Conservation (phyloP, 2,888 invertebrate species). For the Brenthis ino region DNA sequence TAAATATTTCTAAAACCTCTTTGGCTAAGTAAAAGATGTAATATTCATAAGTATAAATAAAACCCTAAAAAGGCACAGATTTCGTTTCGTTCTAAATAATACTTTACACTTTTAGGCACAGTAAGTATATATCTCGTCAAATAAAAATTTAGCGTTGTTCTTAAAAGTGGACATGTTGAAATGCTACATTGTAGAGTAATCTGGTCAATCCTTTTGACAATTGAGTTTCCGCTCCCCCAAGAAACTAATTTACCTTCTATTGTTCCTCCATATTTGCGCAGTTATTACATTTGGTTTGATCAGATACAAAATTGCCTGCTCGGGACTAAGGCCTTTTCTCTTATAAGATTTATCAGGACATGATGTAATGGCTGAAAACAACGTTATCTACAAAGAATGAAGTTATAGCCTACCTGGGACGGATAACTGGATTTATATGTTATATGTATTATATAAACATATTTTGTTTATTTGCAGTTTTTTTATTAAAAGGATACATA, state of each 20-base stretch:
- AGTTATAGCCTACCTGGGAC: slow-evolving; percentile 38
- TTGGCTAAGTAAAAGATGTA: too few species aligned
- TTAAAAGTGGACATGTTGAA: slow-evolving; percentile 8
- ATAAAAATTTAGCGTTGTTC: too few species aligned
- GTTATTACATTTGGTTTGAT: slow-evolving; percentile 75
- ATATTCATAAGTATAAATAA: too few species aligned
- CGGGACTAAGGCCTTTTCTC: slow-evolving; percentile 57
- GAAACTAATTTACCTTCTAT: slow-evolving; percentile 75
- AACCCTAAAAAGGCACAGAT: too few species aligned
- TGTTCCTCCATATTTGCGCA: slow-evolving; percentile 74
- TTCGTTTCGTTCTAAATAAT: too few species aligned
- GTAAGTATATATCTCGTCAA: too few species aligned
- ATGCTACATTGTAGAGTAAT: slow-evolving; percentile 20
- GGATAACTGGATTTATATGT: slow-evolving; percentile 2
- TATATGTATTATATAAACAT: not conserved
- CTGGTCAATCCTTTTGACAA: slow-evolving; percentile 49
- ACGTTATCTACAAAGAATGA: slow-evolving; percentile 48
- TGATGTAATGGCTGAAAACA: slow-evolving; percentile 40
- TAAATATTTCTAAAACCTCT: too few species aligned
- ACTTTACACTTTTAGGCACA: too few species aligned
- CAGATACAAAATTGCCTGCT: slow-evolving; percentile 66
- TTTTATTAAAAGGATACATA: too few species aligned
- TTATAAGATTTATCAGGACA: slow-evolving; percentile 56
- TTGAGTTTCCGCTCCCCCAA: slow-evolving; percentile 68
- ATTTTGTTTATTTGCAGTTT: not conserved